Base-by-base conservation (phyloP, 2,888 invertebrate species). In the Apotomis turbidana region DNA sequence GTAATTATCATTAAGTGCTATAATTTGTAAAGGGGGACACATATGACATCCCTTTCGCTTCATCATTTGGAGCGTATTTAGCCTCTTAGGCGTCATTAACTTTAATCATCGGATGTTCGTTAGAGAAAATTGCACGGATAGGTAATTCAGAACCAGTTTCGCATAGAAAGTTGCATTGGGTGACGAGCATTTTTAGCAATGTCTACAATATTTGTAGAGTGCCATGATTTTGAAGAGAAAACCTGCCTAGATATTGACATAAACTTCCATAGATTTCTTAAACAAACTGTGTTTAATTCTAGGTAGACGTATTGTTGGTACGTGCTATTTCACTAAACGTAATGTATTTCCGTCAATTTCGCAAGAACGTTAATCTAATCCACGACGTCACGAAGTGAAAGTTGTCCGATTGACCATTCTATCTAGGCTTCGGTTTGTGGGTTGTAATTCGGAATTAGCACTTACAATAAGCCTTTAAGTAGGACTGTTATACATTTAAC, bases 101-200 rank as follows among this genome's bases (percentile, higher is more conserved):
- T 41, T 10, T 68, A 68, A 63, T 62, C 44, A 57, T 67, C 49
- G 55, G 60, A 67, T n/a, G 67, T 57, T 54, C 55, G 61, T 58
- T 59, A 58, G 70, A 70, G 66, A 66, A 55, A 71, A 71, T 70
- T 59, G 46, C 61, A 5, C 61, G 54, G 52, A 13, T 55, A 61
- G 36, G 13, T 62, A 57, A 49, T 64, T 44, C 61, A 49, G n/a
- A 60, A 54, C 71, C 38, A 27, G 71, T 60, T 61, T 49, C 61
- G 55, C 57, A 46, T 71, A 67, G 63, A 70, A 67, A 71, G 66
- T 67, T 38, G 8, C 49, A 49, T 41, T 59, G 49, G 27, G 57
- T 60, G 51, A 54, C 46, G n/a, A 27, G 55, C 66, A 55, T 66
- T 66, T 46, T 57, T 66, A 66, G 55, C 55, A 46, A 27, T 9